These are phyloP conservation scores for Actinia tenebrosa DNA, from an alignment of 64 coral and sea anemone species.

Conservation along the genomic window DNA sequence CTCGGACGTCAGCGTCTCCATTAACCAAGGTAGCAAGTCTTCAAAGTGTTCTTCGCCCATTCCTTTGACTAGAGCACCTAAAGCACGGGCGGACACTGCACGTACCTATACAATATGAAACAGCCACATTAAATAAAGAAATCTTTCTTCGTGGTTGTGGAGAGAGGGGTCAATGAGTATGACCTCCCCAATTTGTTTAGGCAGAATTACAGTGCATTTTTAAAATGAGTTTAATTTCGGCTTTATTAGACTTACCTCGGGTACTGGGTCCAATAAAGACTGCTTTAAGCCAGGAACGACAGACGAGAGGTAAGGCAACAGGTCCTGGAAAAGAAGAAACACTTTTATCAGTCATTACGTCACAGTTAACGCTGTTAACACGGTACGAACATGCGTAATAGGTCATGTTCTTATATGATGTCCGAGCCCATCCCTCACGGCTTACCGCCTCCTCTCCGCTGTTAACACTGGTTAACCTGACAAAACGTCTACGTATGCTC, in stretches of 20 bases:
- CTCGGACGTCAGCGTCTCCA: constrained; percentile 80
- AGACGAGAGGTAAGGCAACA: constrained; percentile 78
- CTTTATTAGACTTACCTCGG: constrained; percentile 54
- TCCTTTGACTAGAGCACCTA: constrained; percentile 93
- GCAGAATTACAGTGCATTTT: too few species aligned
- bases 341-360: too few species aligned
- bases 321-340: constrained; percentile 53
- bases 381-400: too few species aligned
- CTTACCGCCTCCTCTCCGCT: too few species aligned
- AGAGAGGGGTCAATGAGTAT: too few species aligned
- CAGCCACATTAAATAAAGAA: background rate
- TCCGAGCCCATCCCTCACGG: too few species aligned
- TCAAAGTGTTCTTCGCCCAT: constrained; percentile 96
- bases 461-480: too few species aligned
- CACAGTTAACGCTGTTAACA: too few species aligned
- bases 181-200: too few species aligned
- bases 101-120: constrained; percentile 62
- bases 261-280: constrained; percentile 88
- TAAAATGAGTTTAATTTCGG: too few species aligned
- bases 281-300: constrained; percentile 94
- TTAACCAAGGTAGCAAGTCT: constrained; percentile 87
- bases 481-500: too few species aligned
- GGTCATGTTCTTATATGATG: too few species aligned
- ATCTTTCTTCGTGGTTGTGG: background rate
- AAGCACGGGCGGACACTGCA: constrained; percentile 78